Conservation (phyloP, 2,113 vertebrate genomes). For the Bubo blakistoni region DNA sequence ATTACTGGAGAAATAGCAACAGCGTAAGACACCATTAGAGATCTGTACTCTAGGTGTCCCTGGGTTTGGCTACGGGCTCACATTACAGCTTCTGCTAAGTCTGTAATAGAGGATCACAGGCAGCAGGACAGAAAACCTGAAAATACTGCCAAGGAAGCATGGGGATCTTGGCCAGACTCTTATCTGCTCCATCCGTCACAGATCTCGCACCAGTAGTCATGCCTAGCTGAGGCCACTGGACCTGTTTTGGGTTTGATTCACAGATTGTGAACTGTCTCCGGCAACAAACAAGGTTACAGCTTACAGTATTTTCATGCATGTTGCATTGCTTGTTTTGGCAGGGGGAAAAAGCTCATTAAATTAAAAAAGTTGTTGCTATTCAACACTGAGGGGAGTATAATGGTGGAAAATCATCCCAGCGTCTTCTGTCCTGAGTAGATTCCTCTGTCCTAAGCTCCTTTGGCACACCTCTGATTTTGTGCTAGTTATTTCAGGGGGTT, state of each 20-base stretch:
- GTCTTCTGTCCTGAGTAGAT: background rate
- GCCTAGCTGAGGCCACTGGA: background rate
- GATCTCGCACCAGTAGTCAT: rapidly evolving
- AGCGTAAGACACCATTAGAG: background rate
- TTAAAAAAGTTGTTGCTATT: background rate
- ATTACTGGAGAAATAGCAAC: background rate
- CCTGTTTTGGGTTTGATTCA: background rate
- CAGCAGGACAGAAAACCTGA: background rate
- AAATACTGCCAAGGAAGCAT: background rate
- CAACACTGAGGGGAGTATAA: background rate
- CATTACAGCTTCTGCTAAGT: background rate
- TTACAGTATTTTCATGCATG: background rate
- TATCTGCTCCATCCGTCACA: rapidly evolving
- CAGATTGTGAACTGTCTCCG: background rate
- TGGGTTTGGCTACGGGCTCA: background rate
- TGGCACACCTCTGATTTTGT: background rate
- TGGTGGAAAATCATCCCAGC: background rate
- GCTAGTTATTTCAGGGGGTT: background rate
- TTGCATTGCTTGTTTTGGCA: no score
- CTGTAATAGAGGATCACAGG: background rate
- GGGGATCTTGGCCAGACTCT: background rate
- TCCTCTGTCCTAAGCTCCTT: background rate
- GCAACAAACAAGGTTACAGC: background rate
- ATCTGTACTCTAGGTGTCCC: background rate
- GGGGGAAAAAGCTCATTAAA: background rate